Evolutionary conservation across 1,140 invertebrate genomes (phyloP).

Genomic region (Mizuhopecten yessoensis): DNA sequence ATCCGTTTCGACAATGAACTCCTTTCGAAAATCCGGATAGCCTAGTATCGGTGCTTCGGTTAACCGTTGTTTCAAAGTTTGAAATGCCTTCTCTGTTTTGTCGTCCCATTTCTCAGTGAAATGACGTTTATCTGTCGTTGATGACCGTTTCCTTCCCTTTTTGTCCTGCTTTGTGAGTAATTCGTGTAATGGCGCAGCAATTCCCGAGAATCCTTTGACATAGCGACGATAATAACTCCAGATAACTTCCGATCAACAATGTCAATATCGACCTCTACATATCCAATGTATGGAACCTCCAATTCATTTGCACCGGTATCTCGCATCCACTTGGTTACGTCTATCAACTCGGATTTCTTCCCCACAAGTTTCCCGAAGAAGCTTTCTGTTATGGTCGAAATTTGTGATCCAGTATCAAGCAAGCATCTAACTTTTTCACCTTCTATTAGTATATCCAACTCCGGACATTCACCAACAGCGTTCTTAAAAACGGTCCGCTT

Average conservation of each 20-base stretch:
- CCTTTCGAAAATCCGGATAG: slow-evolving; percentile 60
- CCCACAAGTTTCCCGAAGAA: slow-evolving; percentile 31
- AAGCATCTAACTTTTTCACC: slow-evolving; percentile 51
- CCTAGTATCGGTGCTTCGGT: slow-evolving; percentile 64
- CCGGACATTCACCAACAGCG: too few relatives aligned
- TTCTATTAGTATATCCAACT: too few relatives aligned
- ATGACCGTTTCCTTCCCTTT: slow-evolving; percentile 52
- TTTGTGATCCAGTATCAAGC: too few relatives aligned
- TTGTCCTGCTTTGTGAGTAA: slow-evolving; percentile 16
- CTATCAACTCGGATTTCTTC: slow-evolving; percentile 41
- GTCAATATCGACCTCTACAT: too few relatives aligned
- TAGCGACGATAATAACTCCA: slow-evolving; percentile 50
- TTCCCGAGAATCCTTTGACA: slow-evolving; percentile 49
- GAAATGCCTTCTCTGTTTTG: slow-evolving; percentile 45
- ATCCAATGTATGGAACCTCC: too few relatives aligned
- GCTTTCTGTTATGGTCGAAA: slow-evolving; percentile 54
- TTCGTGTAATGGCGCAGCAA: slow-evolving; percentile 52
- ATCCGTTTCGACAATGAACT: slow-evolving; percentile 67
- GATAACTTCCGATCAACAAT: not conserved
- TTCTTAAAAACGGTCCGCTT: too few relatives aligned
- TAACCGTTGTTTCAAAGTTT: slow-evolving; percentile 63
- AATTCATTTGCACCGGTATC: slow-evolving; percentile 53
- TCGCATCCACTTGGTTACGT: slow-evolving; percentile 52
- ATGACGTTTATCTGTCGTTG: slow-evolving; percentile 21
- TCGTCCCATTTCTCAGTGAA: slow-evolving; percentile 46